phyloP scores from a whole-genome alignment of 2,113 vertebrate species.

The Lepidothrix coronata region DNA sequence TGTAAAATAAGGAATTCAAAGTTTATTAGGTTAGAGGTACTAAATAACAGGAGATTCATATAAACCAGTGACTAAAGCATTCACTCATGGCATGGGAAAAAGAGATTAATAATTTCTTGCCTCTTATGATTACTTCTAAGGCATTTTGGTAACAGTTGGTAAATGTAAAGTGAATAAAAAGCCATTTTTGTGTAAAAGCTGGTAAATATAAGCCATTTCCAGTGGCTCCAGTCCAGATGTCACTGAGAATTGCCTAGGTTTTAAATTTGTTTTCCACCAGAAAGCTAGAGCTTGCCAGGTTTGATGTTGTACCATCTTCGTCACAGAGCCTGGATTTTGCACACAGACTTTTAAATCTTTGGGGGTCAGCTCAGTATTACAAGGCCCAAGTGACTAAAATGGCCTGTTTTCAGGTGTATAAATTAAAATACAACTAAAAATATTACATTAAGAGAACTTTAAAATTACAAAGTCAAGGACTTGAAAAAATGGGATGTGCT shows the following conservation, averaged over 20 bases:
- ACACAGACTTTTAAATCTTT: neutral
- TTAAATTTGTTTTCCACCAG: neutral
- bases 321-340: neutral
- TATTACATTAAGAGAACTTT: neutral
- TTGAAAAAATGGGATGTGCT: neutral
- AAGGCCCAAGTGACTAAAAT: neutral
- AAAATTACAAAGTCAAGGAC: neutral
- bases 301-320: neutral
- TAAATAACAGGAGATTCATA: neutral
- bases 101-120: neutral
- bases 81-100: neutral
- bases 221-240: neutral
- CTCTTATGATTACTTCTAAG: neutral
- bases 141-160: neutral
- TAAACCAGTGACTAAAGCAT: neutral
- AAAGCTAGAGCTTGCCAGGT: neutral
- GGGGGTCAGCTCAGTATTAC: neutral
- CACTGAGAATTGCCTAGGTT: neutral
- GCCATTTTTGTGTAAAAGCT: neutral
- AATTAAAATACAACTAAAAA: neutral
- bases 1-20: neutral
- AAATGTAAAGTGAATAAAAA: neutral
- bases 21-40: neutral
- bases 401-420: neutral
- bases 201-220: neutral